Evolutionary conservation across 2,888 invertebrate species (phyloP).

Genomic region (Acanthosepion lycidas): DNA sequence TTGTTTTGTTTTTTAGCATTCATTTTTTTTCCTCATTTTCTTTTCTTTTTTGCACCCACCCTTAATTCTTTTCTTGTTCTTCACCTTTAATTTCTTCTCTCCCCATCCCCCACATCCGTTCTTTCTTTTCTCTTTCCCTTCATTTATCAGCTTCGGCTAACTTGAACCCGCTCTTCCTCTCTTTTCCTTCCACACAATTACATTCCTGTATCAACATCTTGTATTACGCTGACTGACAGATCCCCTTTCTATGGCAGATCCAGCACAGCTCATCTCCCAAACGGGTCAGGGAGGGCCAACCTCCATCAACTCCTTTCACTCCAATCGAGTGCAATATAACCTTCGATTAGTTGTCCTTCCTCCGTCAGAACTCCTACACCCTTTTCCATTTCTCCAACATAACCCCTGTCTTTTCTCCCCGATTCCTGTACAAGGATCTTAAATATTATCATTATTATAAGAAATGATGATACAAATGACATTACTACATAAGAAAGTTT

Average conservation of each 20-base stretch:
- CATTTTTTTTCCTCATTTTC: not conserved
- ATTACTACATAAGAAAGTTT: not conserved
- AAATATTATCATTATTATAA: not conserved
- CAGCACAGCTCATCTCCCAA: slow-evolving; percentile 16
- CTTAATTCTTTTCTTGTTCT: not conserved
- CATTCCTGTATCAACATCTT: slow-evolving; percentile 20
- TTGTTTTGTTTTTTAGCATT: not conserved
- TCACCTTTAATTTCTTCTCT: not conserved
- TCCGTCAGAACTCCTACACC: not conserved
- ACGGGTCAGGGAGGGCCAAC: not conserved
- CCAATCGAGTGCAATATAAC: not conserved
- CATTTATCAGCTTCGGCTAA: not conserved
- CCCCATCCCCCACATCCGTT: not conserved
- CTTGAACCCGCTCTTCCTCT: not conserved
- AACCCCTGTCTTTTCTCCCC: not conserved
- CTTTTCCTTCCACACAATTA: slow-evolving; percentile 33
- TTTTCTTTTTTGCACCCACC: not conserved
- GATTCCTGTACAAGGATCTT: not conserved
- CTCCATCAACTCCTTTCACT: not conserved
- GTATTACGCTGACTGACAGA: not conserved
- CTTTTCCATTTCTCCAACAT: too few species aligned
- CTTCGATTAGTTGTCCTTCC: slow-evolving; percentile 2
- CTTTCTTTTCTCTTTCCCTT: not conserved
- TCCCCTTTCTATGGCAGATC: not conserved
- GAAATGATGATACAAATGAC: not conserved